These are phyloP conservation scores for Conus canariensis DNA, from an alignment of 2,888 invertebrate genomes.

Conservation along the genomic window DNA sequence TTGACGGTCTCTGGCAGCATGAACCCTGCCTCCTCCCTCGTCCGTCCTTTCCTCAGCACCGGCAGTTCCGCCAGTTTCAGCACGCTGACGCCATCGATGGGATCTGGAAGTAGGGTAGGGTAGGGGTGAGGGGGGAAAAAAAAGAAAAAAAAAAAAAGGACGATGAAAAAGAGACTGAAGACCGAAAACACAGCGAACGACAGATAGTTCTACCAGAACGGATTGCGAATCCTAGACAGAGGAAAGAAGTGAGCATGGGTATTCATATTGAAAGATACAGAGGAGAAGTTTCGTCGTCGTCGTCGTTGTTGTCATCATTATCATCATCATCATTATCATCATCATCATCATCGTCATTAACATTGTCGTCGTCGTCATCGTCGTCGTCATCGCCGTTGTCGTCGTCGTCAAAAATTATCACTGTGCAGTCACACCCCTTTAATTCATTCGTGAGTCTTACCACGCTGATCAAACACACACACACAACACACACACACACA, in stretches of 20 bases:
- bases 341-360: too few species aligned
- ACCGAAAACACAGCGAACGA: neutral
- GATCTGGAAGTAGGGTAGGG: constrained; percentile 49
- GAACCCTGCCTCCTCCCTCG: constrained; percentile 54
- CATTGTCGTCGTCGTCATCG: too few species aligned
- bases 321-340: too few species aligned
- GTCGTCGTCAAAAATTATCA: too few species aligned
- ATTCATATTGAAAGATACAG: too few species aligned
- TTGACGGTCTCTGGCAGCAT: constrained; percentile 56
- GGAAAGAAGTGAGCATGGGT: too few species aligned
- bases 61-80: constrained; percentile 41
- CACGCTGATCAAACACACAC: neutral
- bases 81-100: constrained; percentile 49
- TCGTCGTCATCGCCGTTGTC: too few species aligned
- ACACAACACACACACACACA: neutral
- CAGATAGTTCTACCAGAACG: neutral
- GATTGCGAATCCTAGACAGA: too few species aligned
- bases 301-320: too few species aligned
- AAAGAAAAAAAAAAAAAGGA: neutral
- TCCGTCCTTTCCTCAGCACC: constrained; percentile 54
- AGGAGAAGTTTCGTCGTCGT: too few species aligned
- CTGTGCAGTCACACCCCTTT: too few species aligned
- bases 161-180: neutral
- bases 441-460: too few species aligned
- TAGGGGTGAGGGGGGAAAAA: neutral